Percentiles rank a stretch among this genome's conserved stretches.
phyloP scores from a whole-genome alignment of 1,140 invertebrate genomes.

The Heliconius congener region DNA sequence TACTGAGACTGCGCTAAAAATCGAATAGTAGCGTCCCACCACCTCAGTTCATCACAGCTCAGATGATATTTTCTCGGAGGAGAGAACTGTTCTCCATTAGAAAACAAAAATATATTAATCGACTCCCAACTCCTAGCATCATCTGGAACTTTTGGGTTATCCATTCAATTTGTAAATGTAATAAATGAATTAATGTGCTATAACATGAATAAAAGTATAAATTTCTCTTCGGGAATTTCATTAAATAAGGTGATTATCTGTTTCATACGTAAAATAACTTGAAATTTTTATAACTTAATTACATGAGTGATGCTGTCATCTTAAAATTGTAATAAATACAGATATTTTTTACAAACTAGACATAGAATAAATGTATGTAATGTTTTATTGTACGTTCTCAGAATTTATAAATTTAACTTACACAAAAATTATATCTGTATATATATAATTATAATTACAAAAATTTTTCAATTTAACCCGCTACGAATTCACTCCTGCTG shows the following conservation, averaged over 20 bases:
- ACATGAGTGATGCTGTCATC: background rate
- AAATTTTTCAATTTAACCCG: background rate
- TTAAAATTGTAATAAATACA: background rate
- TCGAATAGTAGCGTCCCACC: conserved; percentile 52
- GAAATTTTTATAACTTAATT: background rate
- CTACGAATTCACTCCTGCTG: background rate
- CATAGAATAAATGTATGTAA: background rate
- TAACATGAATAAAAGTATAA: background rate
- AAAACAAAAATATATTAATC: conserved; percentile 67
- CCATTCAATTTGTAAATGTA: conserved; percentile 29
- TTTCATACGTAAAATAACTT: background rate
- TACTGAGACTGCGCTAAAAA: conserved; percentile 57
- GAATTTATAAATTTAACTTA: background rate
- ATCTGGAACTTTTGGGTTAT: conserved; percentile 39
- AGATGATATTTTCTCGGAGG: conserved; percentile 71
- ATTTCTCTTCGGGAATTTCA: conserved; percentile 1
- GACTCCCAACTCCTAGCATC: conserved; percentile 40
- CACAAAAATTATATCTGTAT: background rate
- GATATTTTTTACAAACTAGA: background rate
- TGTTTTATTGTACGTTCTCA: background rate
- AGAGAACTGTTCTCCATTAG: conserved; percentile 61
- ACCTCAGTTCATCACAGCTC: conserved; percentile 48
- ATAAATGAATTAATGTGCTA: background rate
- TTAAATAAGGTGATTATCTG: background rate
- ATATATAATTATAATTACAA: too few relatives aligned